A percentile compares a stretch with the other conserved stretches of the same genome.
Evolutionary conservation across 1,140 invertebrate species (phyloP).

Genomic region (Drosophila paulistorum): DNA sequence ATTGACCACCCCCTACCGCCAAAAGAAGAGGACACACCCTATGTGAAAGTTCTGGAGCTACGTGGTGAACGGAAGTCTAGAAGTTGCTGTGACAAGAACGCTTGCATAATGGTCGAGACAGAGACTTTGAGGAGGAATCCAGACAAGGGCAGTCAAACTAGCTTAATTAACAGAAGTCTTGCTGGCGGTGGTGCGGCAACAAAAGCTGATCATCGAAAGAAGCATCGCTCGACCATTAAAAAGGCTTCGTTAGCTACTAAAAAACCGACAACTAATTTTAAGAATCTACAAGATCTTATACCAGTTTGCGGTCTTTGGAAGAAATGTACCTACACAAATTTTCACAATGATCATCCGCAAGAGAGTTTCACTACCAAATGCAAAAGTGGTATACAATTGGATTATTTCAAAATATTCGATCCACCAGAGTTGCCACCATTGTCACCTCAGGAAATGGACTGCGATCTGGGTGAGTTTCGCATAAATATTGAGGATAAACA

Average conservation of each 20-base stretch:
- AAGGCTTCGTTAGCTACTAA: neutral
- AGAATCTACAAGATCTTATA: conserved; percentile 21
- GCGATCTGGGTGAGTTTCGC: conserved; percentile 1
- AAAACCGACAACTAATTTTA: neutral
- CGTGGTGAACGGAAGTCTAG: neutral
- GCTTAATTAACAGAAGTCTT: neutral
- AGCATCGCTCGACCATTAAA: neutral
- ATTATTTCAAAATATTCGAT: conserved; percentile 49
- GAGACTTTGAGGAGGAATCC: neutral
- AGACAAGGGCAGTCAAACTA: neutral
- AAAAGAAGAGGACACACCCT: neutral
- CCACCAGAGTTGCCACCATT: neutral
- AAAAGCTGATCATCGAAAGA: neutral
- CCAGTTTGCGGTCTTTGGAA: conserved; percentile 21
- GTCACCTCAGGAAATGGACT: neutral
- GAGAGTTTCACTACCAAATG: neutral
- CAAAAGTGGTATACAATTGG: conserved; percentile 16
- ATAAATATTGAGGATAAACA: conserved; percentile 24
- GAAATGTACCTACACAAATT: neutral
- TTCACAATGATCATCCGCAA: neutral
- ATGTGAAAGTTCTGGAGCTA: conserved; percentile 19
- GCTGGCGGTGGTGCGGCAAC: neutral
- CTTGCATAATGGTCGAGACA: neutral
- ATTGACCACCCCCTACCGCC: neutral
- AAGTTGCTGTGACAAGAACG: neutral